phyloP scores from a whole-genome alignment of 92 coral and sea anemone species.

The Porites divaricata region DNA sequence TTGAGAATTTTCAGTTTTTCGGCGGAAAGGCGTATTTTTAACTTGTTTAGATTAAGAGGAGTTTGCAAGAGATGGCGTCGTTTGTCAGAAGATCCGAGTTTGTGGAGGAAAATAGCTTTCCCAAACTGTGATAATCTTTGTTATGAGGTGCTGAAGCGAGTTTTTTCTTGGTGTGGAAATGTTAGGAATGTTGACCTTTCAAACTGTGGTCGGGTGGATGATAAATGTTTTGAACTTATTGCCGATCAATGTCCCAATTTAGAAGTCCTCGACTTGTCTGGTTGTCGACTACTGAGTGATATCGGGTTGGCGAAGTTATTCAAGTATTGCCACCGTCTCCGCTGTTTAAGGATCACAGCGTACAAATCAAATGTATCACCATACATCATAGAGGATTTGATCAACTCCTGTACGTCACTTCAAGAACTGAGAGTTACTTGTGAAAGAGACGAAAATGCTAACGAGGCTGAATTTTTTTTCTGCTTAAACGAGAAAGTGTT shows the following conservation, averaged over 20 bases:
- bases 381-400: conserved; percentile 34
- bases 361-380: conserved; percentile 49
- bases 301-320: conserved; percentile 53
- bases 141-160: conserved; percentile 39
- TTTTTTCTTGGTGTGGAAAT: conserved; percentile 57
- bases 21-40: conserved; percentile 61
- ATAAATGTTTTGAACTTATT: conserved; percentile 59
- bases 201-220: conserved; percentile 63
- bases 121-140: conserved; percentile 64
- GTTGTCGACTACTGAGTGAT: conserved; percentile 55
- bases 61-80: conserved; percentile 76
- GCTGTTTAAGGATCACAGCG: not conserved
- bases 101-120: conserved; percentile 67
- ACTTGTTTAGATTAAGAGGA: conserved; percentile 61
- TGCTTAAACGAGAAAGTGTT: conserved; percentile 43
- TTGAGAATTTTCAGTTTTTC: conserved; percentile 62
- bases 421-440: conserved; percentile 48
- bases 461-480: conserved; percentile 38
- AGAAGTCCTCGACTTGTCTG: conserved; percentile 46
- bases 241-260: conserved; percentile 62
- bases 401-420: conserved; percentile 50
- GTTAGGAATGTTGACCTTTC: conserved; percentile 62
- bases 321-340: conserved; percentile 29
- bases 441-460: conserved; percentile 54
- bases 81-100: conserved; percentile 68